Conservation (phyloP, 2,113 vertebrate species). For the Dipodomys ordii region DNA sequence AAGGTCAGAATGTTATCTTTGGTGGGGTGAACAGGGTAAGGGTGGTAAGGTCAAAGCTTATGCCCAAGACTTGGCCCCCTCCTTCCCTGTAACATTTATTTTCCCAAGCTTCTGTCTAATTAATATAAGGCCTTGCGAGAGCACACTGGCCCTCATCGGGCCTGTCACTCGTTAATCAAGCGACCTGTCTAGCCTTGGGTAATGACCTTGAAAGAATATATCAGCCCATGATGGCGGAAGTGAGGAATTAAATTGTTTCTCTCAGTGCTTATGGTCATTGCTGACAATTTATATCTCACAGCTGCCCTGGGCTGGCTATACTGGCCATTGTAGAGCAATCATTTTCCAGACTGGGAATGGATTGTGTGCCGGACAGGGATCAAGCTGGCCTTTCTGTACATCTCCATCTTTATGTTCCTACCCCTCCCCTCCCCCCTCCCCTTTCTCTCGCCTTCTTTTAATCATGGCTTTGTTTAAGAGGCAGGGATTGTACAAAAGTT, state of each 20-base stretch:
- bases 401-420: conserved; percentile 77
- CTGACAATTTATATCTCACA: conserved; percentile 97
- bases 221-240: conserved; percentile 99
- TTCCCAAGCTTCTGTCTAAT: conserved; percentile 94
- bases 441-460: conserved; percentile 51
- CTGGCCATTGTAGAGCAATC: conserved; percentile 86
- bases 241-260: conserved; percentile 99
- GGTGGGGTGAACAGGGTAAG: conserved; percentile 71
- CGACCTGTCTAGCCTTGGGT: conserved; percentile 99
- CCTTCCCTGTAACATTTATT: conserved; percentile 89
- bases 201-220: conserved; percentile 99
- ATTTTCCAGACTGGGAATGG: conserved; percentile 85
- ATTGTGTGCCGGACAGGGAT: conserved; percentile 72
- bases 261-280: conserved; percentile 99
- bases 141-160: conserved; percentile 95
- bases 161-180: conserved; percentile 99
- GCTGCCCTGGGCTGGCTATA: conserved; percentile 88
- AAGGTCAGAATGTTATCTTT: conserved; percentile 70
- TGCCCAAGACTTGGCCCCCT: conserved; percentile 86
- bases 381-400: conserved; percentile 61
- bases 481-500: conserved; percentile 68
- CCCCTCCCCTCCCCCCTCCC: not conserved
- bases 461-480: conserved; percentile 80
- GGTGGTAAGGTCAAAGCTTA: conserved; percentile 72
- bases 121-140: conserved; percentile 95